Evolutionary conservation across 2,797 vertebrate genomes (phyloP).

Genomic region (Xerus rutilus): DNA sequence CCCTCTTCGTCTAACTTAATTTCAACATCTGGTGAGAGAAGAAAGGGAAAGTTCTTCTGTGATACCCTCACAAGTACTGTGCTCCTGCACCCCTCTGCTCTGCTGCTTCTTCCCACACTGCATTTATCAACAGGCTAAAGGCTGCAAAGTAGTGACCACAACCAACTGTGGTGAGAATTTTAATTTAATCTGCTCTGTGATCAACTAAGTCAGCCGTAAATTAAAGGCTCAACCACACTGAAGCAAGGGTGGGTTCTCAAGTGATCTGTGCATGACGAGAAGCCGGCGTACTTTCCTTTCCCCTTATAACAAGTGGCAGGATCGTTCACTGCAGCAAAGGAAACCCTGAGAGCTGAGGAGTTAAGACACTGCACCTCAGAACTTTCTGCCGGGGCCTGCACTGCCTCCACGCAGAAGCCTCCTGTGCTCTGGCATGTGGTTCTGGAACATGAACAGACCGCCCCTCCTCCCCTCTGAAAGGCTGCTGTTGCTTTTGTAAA

Average conservation of each 20-base stretch:
- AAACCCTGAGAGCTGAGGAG: no score
- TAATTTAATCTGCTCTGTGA: accelerated
- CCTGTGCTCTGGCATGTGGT: accelerated
- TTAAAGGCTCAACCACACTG: neutral
- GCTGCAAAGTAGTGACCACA: slow-evolving; percentile 59
- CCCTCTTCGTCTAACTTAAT: slow-evolving; percentile 96
- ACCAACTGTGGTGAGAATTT: neutral
- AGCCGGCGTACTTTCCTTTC: accelerated
- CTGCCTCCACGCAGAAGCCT: accelerated
- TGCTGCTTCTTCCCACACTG: neutral
- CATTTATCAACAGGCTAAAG: neutral
- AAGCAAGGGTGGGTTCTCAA: neutral
- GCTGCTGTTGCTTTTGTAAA: neutral
- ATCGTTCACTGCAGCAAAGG: neutral
- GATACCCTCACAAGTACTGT: slow-evolving; percentile 15
- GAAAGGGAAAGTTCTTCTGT: slow-evolving; percentile 60
- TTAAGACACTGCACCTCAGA: neutral
- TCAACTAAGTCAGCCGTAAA: neutral
- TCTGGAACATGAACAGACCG: accelerated
- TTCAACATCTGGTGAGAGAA: slow-evolving; percentile 92
- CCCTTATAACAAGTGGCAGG: neutral
- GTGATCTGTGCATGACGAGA: neutral
- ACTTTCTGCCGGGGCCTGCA: neutral
- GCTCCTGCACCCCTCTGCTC: neutral
- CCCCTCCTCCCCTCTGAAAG: neutral